Evolutionary conservation across 2,888 invertebrate species (phyloP).

Genomic region (Esperia sulphurella): DNA sequence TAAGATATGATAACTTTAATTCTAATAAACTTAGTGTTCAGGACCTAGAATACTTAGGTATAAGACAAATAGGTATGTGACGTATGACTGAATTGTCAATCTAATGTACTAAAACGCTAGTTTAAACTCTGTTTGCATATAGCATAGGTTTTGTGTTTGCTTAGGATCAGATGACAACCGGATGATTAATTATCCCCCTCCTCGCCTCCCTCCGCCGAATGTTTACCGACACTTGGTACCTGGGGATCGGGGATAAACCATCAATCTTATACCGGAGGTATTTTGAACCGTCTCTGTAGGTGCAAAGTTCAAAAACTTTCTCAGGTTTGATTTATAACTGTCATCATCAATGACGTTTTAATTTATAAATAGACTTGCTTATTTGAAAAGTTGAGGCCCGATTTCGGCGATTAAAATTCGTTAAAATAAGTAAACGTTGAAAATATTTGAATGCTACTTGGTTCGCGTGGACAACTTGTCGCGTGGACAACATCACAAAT

Average conservation of each 20-base stretch:
- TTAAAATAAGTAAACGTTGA: too few relatives aligned
- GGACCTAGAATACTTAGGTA: too few relatives aligned
- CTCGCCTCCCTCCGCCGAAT: background rate
- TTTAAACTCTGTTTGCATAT: background rate
- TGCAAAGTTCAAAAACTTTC: background rate
- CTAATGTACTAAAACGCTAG: too few relatives aligned
- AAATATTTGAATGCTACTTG: too few relatives aligned
- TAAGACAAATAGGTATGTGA: too few relatives aligned
- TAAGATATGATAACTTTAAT: too few relatives aligned
- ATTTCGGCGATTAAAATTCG: too few relatives aligned
- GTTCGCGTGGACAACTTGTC: too few relatives aligned
- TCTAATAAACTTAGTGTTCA: too few relatives aligned
- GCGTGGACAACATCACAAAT: too few relatives aligned
- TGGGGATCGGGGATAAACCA: background rate
- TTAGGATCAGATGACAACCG: constrained; percentile 3
- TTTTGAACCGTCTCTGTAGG: background rate
- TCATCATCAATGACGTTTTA: background rate
- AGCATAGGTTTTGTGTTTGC: background rate
- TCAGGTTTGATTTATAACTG: background rate
- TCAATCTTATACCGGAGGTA: background rate
- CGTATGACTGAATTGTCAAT: too few relatives aligned
- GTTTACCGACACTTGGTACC: background rate
- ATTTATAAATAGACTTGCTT: background rate
- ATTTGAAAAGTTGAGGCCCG: too few relatives aligned
- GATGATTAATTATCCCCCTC: constrained; percentile 1